Conservation (phyloP, 2,113 vertebrate species). For the Cavia porcellus region DNA sequence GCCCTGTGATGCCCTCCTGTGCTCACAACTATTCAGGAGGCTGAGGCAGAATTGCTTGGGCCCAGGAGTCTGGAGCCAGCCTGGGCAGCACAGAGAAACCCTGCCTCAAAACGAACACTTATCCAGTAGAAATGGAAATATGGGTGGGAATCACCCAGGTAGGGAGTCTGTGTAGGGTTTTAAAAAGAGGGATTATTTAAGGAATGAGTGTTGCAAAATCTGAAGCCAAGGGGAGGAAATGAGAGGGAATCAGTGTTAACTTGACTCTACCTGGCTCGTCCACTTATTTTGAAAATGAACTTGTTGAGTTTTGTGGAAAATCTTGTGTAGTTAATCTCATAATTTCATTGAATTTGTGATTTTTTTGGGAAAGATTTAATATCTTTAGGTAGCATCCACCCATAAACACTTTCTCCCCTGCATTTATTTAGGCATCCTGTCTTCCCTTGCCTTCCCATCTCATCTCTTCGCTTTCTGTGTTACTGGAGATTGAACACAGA, state of each 20-base stretch:
- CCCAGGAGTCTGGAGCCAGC: background rate
- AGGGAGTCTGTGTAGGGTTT: background rate
- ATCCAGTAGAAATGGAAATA: background rate
- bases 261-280: background rate
- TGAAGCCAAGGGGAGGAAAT: background rate
- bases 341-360: background rate
- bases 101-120: background rate
- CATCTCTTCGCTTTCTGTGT: background rate
- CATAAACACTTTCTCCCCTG: background rate
- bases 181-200: background rate
- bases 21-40: background rate
- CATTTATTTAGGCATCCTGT: background rate
- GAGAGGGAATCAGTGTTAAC: background rate
- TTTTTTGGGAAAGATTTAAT: background rate
- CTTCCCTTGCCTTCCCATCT: too few relatives aligned
- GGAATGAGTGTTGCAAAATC: background rate
- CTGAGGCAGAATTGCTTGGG: background rate
- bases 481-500: background rate
- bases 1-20: background rate
- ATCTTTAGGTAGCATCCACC: background rate
- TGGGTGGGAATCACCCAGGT: too few relatives aligned
- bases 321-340: background rate
- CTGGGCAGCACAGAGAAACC: background rate
- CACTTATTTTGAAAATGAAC: background rate
- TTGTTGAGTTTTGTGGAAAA: conserved; percentile 6